A percentile compares a stretch with the other conserved stretches of the same genome.
These are phyloP conservation scores for Heliconius hortense DNA, from an alignment of 2,888 invertebrate genomes.

Conservation along the genomic window DNA sequence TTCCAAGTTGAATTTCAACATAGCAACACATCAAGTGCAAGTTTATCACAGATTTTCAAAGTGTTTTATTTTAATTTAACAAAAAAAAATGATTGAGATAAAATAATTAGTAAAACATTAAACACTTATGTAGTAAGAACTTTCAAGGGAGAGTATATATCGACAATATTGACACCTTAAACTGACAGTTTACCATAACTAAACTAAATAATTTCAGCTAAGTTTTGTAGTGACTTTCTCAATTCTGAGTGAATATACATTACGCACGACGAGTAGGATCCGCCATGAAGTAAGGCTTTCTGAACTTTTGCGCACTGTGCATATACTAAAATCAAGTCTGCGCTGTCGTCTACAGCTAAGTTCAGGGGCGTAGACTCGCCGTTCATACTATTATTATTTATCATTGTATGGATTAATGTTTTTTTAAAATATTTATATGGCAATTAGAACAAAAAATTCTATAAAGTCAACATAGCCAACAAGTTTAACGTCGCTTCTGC, in stretches of 20 bases:
- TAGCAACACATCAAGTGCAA: slow-evolving; percentile 16
- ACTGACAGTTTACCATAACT: background rate
- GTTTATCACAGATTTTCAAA: slow-evolving; percentile 22
- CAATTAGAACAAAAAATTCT: background rate
- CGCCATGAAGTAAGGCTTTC: too few species aligned
- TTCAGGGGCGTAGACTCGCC: background rate
- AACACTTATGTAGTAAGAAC: background rate
- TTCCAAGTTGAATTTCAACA: slow-evolving; percentile 15
- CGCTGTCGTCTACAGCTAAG: too few species aligned
- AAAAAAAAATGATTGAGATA: background rate
- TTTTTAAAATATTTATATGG: too few species aligned
- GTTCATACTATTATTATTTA: too few species aligned
- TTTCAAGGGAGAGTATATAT: background rate
- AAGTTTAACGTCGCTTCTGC: background rate
- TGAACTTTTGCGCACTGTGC: too few species aligned
- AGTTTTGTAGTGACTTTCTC: background rate
- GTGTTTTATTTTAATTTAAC: background rate
- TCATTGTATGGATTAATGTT: too few species aligned
- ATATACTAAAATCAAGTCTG: too few species aligned
- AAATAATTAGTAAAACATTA: background rate
- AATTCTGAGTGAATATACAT: too few species aligned
- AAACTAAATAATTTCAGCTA: background rate
- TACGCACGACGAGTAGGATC: too few species aligned
- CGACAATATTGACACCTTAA: background rate
- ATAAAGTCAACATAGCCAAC: background rate